Base-by-base conservation (phyloP, 1,140 invertebrate genomes). In the Procambarus virginalis region DNA sequence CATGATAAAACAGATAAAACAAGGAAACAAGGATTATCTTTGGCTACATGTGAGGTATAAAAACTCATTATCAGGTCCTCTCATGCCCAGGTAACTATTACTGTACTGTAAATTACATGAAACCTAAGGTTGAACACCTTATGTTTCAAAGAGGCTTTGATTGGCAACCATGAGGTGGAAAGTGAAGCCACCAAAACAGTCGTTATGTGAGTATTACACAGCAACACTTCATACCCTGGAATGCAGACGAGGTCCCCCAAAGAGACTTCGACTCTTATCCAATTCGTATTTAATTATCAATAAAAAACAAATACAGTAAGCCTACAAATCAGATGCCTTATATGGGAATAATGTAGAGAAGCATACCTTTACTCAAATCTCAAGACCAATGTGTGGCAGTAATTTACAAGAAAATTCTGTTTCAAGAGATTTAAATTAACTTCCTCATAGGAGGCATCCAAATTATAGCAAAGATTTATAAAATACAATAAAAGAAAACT, bases 31-130 rank as follows among this genome's bases (percentile, higher is more conserved):
- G 17, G 60, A n/a, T 83, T 64, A 84, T 84, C 82, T 84, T 84
- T 84, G 82, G 82, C 73, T 84, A 84, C 78, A 84, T 49, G 45
- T 84, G 82, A 84, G 82, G 82, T 84, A 84, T 70, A 68, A 83
- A 83, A 83, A 84, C 82, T 84, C 82, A 46, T 84, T 73, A 45
- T 49, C 64, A 48, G 82, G 68, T 84, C 82, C 82, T 70, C 82
- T 49, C 82, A 84, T 80, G 78, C 78, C 49, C 22, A 80, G 48
- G 51, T 79, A 45, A 58, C 49, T 22, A 84, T 17, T 20, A 68
- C 34, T 34, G 34, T 34, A 34, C 34, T 34, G 34, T 34, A 34
- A 45, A 12, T 45, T 81, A 45, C 20, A 48, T 9, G 46, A 83
- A 83, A 48, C 34, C 12, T 46, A 46, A 48, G 68, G 12, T 10